A percentile compares a stretch with the other conserved stretches of the same genome.
Evolutionary conservation across 2,888 invertebrate genomes (phyloP).

Genomic region (Gerris lacustris): DNA sequence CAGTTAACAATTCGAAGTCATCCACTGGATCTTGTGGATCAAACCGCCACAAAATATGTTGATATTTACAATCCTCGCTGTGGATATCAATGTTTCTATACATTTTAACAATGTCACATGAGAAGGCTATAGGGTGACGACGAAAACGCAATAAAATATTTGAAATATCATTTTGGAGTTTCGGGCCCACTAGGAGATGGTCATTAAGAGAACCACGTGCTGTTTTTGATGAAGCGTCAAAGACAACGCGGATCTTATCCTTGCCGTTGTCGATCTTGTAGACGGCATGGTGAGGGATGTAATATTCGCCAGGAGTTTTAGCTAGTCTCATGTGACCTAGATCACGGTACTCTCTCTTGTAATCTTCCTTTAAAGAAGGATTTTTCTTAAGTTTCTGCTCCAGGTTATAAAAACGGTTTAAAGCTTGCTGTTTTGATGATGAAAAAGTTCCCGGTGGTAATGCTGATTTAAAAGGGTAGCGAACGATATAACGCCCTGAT

Average conservation of each 20-base stretch:
- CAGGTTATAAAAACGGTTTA: slow-evolving; percentile 15
- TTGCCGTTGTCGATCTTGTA: neutral
- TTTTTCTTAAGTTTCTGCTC: slow-evolving; percentile 13
- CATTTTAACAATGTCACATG: neutral
- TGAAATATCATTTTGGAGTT: neutral
- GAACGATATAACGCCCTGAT: slow-evolving; percentile 9
- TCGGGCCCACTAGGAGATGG: neutral
- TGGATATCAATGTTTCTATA: slow-evolving; percentile 1
- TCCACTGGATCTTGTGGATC: neutral
- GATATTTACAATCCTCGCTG: neutral
- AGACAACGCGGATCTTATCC: neutral
- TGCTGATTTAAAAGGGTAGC: slow-evolving; percentile 18
- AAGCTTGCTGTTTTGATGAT: slow-evolving; percentile 8
- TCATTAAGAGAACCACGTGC: neutral
- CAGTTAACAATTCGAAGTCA: neutral
- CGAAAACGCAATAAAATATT: neutral
- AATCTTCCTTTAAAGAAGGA: slow-evolving; percentile 13
- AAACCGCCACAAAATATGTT: slow-evolving; percentile 6
- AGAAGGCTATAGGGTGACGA: neutral
- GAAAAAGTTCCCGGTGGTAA: slow-evolving; percentile 9
- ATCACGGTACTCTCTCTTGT: slow-evolving; percentile 13
- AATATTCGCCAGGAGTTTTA: slow-evolving; percentile 20
- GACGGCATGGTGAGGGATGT: neutral
- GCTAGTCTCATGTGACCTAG: slow-evolving; percentile 28
- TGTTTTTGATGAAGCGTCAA: neutral